Evolutionary conservation across 2,797 vertebrate species (phyloP).

Genomic region (Buceros bicornis): DNA sequence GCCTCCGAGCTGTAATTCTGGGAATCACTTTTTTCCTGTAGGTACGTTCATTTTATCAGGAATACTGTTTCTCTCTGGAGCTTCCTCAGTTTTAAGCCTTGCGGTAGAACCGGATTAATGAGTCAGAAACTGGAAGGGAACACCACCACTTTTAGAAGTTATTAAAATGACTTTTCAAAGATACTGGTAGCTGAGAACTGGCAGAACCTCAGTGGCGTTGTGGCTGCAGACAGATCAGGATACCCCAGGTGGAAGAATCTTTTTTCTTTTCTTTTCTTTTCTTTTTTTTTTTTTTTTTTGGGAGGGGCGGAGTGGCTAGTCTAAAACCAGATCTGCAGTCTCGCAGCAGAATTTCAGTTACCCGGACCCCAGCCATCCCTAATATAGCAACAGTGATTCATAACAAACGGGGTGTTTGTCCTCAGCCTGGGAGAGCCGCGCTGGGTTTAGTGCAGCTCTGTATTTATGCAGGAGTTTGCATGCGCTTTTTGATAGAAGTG

Average conservation of each 20-base stretch:
- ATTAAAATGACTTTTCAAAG: neutral
- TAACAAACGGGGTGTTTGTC: neutral
- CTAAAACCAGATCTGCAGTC: neutral
- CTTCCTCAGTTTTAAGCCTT: neutral
- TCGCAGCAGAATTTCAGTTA: neutral
- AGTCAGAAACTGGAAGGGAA: neutral
- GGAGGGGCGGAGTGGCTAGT: neutral
- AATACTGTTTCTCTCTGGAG: neutral
- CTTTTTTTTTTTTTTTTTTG: no score
- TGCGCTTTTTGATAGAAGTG: neutral
- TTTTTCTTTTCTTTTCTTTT: neutral
- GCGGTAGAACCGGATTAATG: neutral
- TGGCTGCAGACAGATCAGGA: neutral
- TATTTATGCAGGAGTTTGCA: neutral
- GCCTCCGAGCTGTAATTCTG: neutral
- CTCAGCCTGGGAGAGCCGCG: neutral
- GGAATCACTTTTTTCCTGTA: neutral
- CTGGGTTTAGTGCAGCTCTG: neutral
- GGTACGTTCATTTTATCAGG: neutral
- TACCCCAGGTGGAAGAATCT: neutral
- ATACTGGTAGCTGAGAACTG: neutral
- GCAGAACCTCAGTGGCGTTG: rapidly evolving
- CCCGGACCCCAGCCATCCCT: neutral
- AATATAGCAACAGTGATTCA: neutral
- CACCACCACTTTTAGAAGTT: neutral